These are phyloP conservation scores for Siniperca undulata DNA, from an alignment of 2,797 vertebrate genomes.

Conservation along the genomic window DNA sequence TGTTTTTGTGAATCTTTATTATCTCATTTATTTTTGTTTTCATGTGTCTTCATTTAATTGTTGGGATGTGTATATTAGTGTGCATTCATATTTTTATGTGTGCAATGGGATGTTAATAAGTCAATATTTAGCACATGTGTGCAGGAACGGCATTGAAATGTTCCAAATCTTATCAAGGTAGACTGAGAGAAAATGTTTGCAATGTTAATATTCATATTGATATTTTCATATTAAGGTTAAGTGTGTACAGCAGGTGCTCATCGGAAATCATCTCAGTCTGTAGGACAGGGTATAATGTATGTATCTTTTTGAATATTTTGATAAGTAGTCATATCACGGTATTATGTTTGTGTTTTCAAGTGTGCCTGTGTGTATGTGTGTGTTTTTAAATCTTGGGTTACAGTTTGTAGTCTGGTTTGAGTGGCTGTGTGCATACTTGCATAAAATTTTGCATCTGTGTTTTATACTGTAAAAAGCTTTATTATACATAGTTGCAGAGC, in stretches of 20 bases:
- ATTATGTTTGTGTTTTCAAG: background rate
- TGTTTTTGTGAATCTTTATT: slow-evolving; percentile 10
- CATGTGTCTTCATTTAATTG: slow-evolving; percentile 14
- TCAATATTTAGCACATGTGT: slow-evolving; percentile 6
- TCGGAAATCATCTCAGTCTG: slow-evolving; percentile 32
- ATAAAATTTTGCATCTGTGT: slow-evolving; percentile 7
- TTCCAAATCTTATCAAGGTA: slow-evolving; percentile 16
- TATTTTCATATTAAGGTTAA: background rate
- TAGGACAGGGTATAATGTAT: slow-evolving; percentile 44
- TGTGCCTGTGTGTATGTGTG: background rate
- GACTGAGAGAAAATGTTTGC: background rate
- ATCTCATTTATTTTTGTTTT: slow-evolving; percentile 19
- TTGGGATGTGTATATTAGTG: slow-evolving; percentile 24
- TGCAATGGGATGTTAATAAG: slow-evolving; percentile 43
- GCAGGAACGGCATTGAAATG: slow-evolving; percentile 1
- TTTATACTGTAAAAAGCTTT: slow-evolving; percentile 38
- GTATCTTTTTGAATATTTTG: slow-evolving; percentile 5
- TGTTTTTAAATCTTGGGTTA: background rate
- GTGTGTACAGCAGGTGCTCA: slow-evolving; percentile 24
- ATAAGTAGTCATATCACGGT: background rate
- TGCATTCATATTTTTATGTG: slow-evolving; percentile 12
- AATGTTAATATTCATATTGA: background rate
- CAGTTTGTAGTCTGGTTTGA: slow-evolving; percentile 10
- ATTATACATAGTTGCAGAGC: slow-evolving; percentile 11
- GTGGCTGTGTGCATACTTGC: slow-evolving; percentile 9